Conservation (phyloP, 2,888 invertebrate species). For the Argyresthia goedartella region DNA sequence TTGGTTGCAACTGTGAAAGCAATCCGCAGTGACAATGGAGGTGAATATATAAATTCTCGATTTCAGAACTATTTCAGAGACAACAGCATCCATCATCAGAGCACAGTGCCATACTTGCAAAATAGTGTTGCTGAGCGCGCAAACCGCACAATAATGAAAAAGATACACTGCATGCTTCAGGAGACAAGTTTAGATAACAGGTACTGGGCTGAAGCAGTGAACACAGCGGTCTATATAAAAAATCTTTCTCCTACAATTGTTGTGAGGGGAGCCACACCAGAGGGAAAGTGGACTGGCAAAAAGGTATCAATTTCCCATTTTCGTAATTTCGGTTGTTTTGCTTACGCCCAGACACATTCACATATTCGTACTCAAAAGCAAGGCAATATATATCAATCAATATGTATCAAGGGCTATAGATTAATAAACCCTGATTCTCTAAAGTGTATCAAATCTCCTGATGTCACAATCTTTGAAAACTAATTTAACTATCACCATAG, state of each 20-base stretch:
- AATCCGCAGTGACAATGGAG: constrained; percentile 14
- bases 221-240: constrained; percentile 12
- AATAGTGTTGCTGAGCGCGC: constrained; percentile 26
- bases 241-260: constrained; percentile 14
- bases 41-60: constrained; percentile 12
- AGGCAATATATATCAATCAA: constrained; percentile 7
- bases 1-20: constrained; percentile 10
- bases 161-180: constrained; percentile 12
- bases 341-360: constrained; percentile 10
- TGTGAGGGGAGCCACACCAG: constrained; percentile 10
- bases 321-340: constrained; percentile 12
- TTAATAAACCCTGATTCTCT: constrained; percentile 10
- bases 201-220: constrained; percentile 15
- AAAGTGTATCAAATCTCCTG: constrained; percentile 8
- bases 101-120: constrained; percentile 19
- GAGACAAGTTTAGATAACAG: constrained; percentile 9
- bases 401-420: constrained; percentile 7
- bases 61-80: constrained; percentile 10
- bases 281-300: constrained; percentile 11
- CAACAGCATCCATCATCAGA: constrained; percentile 19
- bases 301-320: constrained; percentile 11
- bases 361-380: constrained; percentile 10
- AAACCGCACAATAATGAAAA: constrained; percentile 11
- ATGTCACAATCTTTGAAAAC: constrained; percentile 12
- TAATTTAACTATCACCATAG: background rate